A percentile compares a stretch with the other conserved stretches of the same genome.
phyloP scores from a whole-genome alignment of 2,113 vertebrate species.

The Cynopterus brachyotis region DNA sequence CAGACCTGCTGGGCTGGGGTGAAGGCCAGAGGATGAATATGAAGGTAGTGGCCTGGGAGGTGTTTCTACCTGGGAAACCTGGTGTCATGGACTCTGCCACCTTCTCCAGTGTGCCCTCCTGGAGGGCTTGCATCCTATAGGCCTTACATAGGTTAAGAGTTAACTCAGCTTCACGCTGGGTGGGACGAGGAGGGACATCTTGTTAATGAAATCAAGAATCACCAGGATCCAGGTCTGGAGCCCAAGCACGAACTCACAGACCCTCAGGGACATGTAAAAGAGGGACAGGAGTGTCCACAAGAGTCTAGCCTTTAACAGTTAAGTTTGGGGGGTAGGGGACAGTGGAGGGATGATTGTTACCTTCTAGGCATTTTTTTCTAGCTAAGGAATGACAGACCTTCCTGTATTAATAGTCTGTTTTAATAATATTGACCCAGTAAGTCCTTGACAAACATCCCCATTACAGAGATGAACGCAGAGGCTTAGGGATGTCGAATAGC shows the following conservation, averaged over 20 bases:
- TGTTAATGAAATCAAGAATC: not conserved
- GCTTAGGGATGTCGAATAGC: not conserved
- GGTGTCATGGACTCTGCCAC: constrained; percentile 92
- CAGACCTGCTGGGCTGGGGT: constrained; percentile 92
- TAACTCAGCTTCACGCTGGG: constrained; percentile 87
- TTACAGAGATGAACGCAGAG: not conserved
- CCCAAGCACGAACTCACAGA: not conserved
- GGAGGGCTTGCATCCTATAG: constrained; percentile 92
- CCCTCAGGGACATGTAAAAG: not conserved
- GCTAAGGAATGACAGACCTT: not conserved
- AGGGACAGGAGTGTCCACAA: not conserved
- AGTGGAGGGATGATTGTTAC: not conserved
- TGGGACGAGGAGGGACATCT: not conserved
- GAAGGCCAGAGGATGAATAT: constrained; percentile 92
- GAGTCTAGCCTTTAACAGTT: not conserved
- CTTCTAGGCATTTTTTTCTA: not conserved
- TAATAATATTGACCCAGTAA: not conserved
- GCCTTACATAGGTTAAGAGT: constrained; percentile 93
- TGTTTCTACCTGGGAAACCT: constrained; percentile 92
- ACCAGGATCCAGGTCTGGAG: not conserved
- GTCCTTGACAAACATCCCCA: not conserved
- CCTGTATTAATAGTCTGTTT: not conserved
- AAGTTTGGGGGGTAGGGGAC: fast-evolving
- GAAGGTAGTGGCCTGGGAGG: constrained; percentile 94
- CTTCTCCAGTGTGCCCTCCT: constrained; percentile 91